phyloP scores from a whole-genome alignment of 2,888 invertebrate species.

The Ormia ochracea region DNA sequence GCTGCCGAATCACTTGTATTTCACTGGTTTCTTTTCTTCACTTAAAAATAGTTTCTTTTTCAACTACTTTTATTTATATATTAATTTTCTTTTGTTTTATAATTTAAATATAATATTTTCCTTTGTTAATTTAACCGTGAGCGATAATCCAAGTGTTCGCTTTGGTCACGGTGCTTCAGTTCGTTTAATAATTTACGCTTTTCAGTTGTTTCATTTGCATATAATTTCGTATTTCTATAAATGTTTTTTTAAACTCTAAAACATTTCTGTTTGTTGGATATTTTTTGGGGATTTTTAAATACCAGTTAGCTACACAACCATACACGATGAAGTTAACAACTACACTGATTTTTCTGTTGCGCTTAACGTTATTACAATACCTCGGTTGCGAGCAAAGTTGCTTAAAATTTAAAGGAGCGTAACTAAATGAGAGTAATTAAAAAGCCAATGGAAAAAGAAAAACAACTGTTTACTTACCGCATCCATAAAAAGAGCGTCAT shows the following conservation, averaged over 20 bases:
- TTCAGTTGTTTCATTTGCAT: conserved; percentile 16
- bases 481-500: background rate
- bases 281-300: background rate
- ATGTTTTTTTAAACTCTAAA: conserved; percentile 1
- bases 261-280: background rate
- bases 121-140: conserved; percentile 66
- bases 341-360: conserved; percentile 72
- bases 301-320: conserved; percentile 66
- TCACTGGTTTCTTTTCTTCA: no score
- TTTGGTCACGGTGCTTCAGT: conserved; percentile 71
- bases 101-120: background rate
- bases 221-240: conserved; percentile 30
- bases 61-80: background rate
- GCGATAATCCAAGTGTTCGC: conserved; percentile 75
- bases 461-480: conserved; percentile 14
- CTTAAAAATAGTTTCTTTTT: no score
- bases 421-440: conserved; percentile 59
- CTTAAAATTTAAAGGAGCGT: conserved; percentile 67
- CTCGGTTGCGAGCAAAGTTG: conserved; percentile 67
- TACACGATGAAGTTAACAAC: conserved; percentile 73
- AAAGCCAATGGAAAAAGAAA: conserved; percentile 38
- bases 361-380: conserved; percentile 68
- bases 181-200: conserved; percentile 18
- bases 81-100: background rate
- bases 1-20: no score